These are phyloP conservation scores for Ornithoptera alexandrae DNA, from an alignment of 2,888 invertebrate genomes.

Conservation along the genomic window DNA sequence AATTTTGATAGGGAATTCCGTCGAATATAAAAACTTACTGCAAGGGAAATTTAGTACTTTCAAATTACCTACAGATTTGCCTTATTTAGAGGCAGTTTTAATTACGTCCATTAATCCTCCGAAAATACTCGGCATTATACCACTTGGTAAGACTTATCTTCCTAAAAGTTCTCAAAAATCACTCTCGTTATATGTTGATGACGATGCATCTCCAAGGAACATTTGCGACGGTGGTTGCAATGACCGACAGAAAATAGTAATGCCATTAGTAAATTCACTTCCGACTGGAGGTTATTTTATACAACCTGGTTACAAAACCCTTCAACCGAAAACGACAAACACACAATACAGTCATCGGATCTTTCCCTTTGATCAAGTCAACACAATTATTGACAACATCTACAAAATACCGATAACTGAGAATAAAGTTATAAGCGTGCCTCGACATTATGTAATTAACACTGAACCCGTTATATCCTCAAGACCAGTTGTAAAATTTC, in stretches of 20 bases:
- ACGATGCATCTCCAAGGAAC: neutral
- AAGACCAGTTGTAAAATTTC: conserved; percentile 10
- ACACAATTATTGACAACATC: conserved; percentile 12
- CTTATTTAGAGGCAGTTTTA: conserved; percentile 51
- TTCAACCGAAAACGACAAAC: neutral
- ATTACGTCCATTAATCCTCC: conserved; percentile 47
- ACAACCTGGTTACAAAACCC: neutral
- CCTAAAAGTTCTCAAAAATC: conserved; percentile 28
- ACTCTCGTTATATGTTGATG: conserved; percentile 1
- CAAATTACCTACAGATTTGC: conserved; percentile 34
- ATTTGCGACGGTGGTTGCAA: conserved; percentile 12
- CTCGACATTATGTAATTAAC: conserved; percentile 1
- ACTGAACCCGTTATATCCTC: conserved; percentile 5
- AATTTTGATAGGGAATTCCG: conserved; percentile 49
- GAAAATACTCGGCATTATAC: conserved; percentile 54
- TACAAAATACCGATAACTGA: conserved; percentile 6
- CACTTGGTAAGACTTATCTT: conserved; percentile 44
- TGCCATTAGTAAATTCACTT: neutral
- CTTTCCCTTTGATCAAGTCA: conserved; percentile 18
- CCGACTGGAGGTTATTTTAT: neutral
- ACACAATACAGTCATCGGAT: neutral
- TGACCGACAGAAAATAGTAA: neutral
- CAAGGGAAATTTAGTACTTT: conserved; percentile 31
- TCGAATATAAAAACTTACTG: conserved; percentile 38
- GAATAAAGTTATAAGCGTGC: neutral